Evolutionary conservation across 2,113 vertebrate genomes (phyloP), one percentile per base, ranked within the genome.

Genomic region (Cynocephalus volans): DNA sequence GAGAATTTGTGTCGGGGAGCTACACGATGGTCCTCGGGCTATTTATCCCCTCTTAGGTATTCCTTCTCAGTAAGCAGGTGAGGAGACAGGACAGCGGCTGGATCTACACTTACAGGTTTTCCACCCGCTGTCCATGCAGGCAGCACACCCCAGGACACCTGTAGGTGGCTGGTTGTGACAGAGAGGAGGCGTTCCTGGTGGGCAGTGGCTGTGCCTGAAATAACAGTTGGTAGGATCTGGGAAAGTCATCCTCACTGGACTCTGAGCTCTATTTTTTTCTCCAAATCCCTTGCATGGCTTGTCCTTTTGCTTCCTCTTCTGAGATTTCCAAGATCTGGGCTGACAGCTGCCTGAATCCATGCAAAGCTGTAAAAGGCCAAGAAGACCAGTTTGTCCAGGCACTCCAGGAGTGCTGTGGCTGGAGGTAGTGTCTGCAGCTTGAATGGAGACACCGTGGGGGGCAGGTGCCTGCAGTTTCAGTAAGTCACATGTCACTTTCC

Each of bases 131-230:
- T 76, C 4, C 56, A 33, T 0, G 1, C 8, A 24, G 5, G 4
- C 10, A 6, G 12, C 3, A 52, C 1, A 10, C 17, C 54, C 8
- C 14, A 31, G 4, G 3, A 24, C 4, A 67, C 6, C 13, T 14
- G 13, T 13, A 0, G 26, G 5, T 60, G 3, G 1, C 21, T 13
- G 9, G 14, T 13, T 21, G 7, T 33, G 11, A 56, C 21, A 56
- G 28, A 11, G 11, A 41, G 3, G 41, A 41, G 36, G 3, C 4
- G 9, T 50, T 45, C 76, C 21, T n/a, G 75, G 33, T 33, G 50
- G 17, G 23, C 8, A 73, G 17, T 13, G 31, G 1, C 7, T 62
- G 52, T 56, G 8, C 8, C 23, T 41, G 5, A 65, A 62, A 21
- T 70, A 18, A 33, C 33, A 17, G 18, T 28, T 19, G 13, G 54